Conservation (phyloP, 2,888 invertebrate species). For the Drosophila merina region DNA sequence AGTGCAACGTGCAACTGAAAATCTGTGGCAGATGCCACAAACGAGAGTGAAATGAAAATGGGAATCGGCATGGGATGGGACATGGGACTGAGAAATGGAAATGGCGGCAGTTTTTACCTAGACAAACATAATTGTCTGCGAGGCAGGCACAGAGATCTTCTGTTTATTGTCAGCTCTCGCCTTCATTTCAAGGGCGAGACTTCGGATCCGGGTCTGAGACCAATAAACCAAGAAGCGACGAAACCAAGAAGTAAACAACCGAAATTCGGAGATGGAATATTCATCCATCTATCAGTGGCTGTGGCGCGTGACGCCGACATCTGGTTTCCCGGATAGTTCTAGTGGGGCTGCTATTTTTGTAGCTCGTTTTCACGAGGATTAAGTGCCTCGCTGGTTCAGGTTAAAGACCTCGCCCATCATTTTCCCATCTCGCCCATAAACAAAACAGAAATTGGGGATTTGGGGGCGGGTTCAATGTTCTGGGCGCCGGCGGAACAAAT, state of each 20-base stretch:
- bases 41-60: conserved; percentile 41
- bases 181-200: conserved; percentile 61
- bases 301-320: conserved; percentile 52
- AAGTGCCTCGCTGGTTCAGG: conserved; percentile 48
- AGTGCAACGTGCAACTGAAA: conserved; percentile 73
- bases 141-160: conserved; percentile 61
- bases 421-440: conserved; percentile 14
- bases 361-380: conserved; percentile 47
- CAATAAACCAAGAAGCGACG: neutral
- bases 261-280: conserved; percentile 8
- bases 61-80: conserved; percentile 22
- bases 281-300: conserved; percentile 58
- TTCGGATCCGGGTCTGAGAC: neutral
- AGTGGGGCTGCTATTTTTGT: conserved; percentile 54
- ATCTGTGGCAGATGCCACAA: conserved; percentile 34
- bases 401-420: conserved; percentile 62
- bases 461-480: conserved; percentile 48
- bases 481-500: conserved; percentile 1
- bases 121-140: conserved; percentile 60
- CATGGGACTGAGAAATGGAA: conserved; percentile 20
- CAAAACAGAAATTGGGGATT: conserved; percentile 24
- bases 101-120: conserved; percentile 61
- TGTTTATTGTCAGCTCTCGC: conserved; percentile 61
- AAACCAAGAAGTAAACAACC: conserved; percentile 13
- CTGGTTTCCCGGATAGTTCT: conserved; percentile 28